These are phyloP conservation scores for Tenualosa ilisha DNA, from an alignment of 2,797 vertebrate species.

Conservation along the genomic window DNA sequence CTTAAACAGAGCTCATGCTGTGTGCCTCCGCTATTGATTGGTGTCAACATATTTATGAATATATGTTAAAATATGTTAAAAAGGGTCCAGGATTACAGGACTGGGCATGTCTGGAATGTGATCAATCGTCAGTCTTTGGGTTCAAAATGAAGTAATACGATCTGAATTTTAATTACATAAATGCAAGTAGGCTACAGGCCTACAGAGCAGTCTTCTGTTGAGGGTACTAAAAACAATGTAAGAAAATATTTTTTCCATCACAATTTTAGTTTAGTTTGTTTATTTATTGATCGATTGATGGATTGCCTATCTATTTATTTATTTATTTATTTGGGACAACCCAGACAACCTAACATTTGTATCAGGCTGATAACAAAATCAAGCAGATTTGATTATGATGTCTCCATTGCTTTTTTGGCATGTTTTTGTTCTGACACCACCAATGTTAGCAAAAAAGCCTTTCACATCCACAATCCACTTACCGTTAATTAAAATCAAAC, in stretches of 20 bases:
- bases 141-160: neutral
- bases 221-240: neutral
- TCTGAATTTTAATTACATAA: neutral
- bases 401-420: neutral
- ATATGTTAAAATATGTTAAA: no score
- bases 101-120: neutral
- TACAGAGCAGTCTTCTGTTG: neutral
- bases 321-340: neutral
- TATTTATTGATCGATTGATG: neutral
- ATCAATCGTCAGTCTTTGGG: neutral
- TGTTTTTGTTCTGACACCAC: neutral
- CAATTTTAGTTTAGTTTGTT: neutral
- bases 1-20: neutral
- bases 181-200: neutral
- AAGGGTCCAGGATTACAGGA: neutral
- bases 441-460: neutral
- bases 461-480: conserved; percentile 6
- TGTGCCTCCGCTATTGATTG: neutral
- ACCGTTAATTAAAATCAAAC: neutral
- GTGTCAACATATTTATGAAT: conserved; percentile 1
- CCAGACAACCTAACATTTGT: neutral
- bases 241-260: neutral
- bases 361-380: neutral
- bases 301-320: neutral
- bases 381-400: neutral